Evolutionary conservation across 2,113 vertebrate species (phyloP).

Genomic region (Psammodynastes pulverulentus): DNA sequence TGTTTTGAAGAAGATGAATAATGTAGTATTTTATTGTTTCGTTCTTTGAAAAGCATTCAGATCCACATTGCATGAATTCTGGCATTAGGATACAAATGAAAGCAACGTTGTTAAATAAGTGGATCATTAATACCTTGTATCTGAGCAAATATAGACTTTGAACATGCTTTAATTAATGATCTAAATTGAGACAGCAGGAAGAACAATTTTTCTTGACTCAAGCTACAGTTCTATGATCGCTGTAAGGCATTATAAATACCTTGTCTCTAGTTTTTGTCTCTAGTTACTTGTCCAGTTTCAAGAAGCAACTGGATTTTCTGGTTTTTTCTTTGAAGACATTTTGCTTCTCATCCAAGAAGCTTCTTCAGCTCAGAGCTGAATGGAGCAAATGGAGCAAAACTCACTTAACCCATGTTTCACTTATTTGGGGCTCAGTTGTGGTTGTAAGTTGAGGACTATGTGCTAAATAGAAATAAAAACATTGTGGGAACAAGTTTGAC

Average conservation of each 20-base stretch:
- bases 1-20: constrained; percentile 2
- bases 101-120: neutral
- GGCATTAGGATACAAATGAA: neutral
- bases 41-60: neutral
- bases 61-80: neutral
- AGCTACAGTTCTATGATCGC: neutral
- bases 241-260: neutral
- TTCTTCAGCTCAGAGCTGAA: too few species aligned
- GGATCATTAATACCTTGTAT: neutral
- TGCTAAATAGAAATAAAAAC: neutral
- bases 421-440: too few species aligned
- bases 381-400: too few species aligned
- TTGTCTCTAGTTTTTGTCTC: too few species aligned
- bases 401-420: too few species aligned
- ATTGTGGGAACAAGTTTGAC: neutral
- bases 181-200: neutral
- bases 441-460: too few species aligned
- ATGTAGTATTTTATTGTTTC: neutral
- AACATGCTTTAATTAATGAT: neutral
- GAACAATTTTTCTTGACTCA: neutral
- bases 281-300: neutral
- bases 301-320: too few species aligned
- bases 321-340: too few species aligned
- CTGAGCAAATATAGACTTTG: neutral
- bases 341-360: too few species aligned